These are phyloP conservation scores for Papilio glaucus DNA, from an alignment of 1,140 invertebrate species.

Conservation along the genomic window DNA sequence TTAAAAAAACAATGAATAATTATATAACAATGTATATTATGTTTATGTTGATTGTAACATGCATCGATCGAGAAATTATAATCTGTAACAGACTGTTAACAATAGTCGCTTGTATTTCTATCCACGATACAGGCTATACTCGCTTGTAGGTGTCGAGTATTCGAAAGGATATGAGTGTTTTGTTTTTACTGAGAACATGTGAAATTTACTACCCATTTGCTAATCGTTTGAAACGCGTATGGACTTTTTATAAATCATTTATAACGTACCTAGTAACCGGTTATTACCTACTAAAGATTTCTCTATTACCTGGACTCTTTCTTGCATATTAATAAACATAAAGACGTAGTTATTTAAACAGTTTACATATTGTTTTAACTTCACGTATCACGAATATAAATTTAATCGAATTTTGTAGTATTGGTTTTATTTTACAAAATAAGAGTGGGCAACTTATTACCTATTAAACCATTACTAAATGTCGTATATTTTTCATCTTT, in stretches of 20 bases:
- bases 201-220: slow-evolving; percentile 9
- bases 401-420: too few species aligned
- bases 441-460: too few species aligned
- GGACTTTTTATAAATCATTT: neutral
- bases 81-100: neutral
- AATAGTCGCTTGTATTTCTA: neutral
- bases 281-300: slow-evolving; percentile 2
- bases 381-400: too few species aligned
- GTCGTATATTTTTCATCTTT: too few species aligned
- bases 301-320: neutral
- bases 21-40: slow-evolving; percentile 3
- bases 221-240: slow-evolving; percentile 11
- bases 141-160: neutral
- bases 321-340: neutral
- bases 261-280: neutral
- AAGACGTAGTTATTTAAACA: neutral
- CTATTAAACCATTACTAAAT: too few species aligned
- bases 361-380: too few species aligned
- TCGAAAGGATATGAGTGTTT: neutral
- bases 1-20: slow-evolving; percentile 8
- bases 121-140: neutral
- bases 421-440: too few species aligned
- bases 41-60: slow-evolving; percentile 11
- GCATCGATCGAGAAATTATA: slow-evolving; percentile 5
- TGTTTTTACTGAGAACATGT: slow-evolving; percentile 19